Evolutionary conservation across 1,140 invertebrate genomes (phyloP), one percentile per base, ranked within the genome.

Genomic region (Camponotus floridanus): DNA sequence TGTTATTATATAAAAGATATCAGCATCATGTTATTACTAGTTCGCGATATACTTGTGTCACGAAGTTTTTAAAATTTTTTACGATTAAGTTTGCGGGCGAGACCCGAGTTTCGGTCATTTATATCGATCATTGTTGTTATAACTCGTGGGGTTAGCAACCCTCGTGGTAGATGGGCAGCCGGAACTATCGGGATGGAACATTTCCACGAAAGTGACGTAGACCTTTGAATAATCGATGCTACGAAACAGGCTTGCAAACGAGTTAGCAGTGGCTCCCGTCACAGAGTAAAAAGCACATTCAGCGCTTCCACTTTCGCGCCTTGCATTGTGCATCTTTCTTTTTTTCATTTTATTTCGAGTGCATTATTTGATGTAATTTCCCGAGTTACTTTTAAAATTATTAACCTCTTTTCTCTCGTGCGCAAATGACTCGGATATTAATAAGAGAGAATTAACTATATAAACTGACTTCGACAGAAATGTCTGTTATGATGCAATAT

Each of bases 171-270:
- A 91, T 86, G 89, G 80, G 57, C 67, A 73, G 45, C 73, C 39
- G 11, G 71, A 71, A 83, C 88, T 89, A 91, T 91, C 87, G 86
- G 84, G 85, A 91, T 87, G 85, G 65, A 85, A 91, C 51, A 70
- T 89, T 87, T 86, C 71, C 73, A 88, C 87, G 84, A 91, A 91
- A 91, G 78, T 80, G 76, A 84, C 87, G 79, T 67, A 62, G n/a
- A 76, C 15, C 65, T 36, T 76, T 84, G 87, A 91, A 88, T 90
- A 91, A 90, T 90, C 90, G 85, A 90, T 90, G 64, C 33, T 39
- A 76, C 42, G 57, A 79, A 90, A 90, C 78, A 81, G 83, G 76
- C 64, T 74, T 31, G 88, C 59, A 62, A 78, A 71, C 59, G 83
- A 42, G 62, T 59, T 71, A 57, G 31, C 31, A 71, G 59, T 68